Evolutionary conservation across 2,888 invertebrate genomes (phyloP).

Genomic region (Seladonia tumulorum): DNA sequence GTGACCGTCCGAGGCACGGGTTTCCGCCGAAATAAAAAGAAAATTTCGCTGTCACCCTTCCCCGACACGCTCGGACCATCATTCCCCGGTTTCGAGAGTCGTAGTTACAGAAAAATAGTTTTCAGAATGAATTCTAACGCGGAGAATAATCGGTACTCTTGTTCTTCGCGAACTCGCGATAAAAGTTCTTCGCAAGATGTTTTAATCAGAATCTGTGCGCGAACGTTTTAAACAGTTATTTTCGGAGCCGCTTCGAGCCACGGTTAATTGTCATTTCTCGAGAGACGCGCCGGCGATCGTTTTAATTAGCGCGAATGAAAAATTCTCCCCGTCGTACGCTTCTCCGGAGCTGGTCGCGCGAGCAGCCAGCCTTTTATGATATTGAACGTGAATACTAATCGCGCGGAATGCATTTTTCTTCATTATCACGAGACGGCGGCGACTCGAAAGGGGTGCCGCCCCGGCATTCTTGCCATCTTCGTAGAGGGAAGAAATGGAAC

Average conservation of each 20-base stretch:
- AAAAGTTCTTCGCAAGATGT: neutral
- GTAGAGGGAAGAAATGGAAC: constrained; percentile 37
- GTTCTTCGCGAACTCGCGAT: neutral
- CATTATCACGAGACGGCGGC: constrained; percentile 8
- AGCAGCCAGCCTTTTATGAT: constrained; percentile 11
- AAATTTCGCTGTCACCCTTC: neutral
- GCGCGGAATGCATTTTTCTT: constrained; percentile 36
- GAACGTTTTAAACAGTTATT: neutral
- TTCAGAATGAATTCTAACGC: neutral
- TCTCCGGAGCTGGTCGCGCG: neutral
- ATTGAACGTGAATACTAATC: constrained; percentile 39
- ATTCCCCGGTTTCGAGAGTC: neutral
- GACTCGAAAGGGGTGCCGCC: constrained; percentile 8
- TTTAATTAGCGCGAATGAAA: constrained; percentile 32
- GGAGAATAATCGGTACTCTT: neutral
- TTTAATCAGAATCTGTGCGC: neutral
- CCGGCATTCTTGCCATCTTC: constrained; percentile 37
- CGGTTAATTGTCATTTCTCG: constrained; percentile 31
- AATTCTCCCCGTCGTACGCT: constrained; percentile 3
- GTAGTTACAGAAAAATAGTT: neutral
- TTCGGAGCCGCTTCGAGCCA: neutral
- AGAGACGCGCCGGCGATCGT: constrained; percentile 7
- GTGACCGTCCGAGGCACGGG: neutral
- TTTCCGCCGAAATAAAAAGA: neutral
- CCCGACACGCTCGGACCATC: neutral